Evolutionary conservation across 1,140 invertebrate genomes (phyloP).

Genomic region (Camponotus pennsylvanicus): DNA sequence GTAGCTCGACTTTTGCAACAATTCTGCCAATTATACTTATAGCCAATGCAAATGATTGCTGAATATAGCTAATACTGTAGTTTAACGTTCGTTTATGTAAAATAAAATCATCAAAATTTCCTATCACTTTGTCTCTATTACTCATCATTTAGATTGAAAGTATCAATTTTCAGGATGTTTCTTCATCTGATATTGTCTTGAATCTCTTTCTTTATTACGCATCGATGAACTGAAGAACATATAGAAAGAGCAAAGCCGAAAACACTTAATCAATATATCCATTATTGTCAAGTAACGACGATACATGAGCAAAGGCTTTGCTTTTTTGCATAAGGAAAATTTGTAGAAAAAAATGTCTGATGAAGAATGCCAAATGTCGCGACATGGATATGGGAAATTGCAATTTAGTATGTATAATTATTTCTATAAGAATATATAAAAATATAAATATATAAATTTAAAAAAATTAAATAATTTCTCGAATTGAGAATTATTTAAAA

Average conservation of each 20-base stretch:
- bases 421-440: not conserved
- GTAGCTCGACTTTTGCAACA: not conserved
- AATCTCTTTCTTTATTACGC: not conserved
- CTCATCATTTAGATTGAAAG: constrained; percentile 1
- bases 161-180: constrained; percentile 18
- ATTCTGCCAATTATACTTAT: constrained; percentile 43
- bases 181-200: not conserved
- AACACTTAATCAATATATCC: not conserved
- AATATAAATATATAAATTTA: not conserved
- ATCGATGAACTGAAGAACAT: too few relatives aligned
- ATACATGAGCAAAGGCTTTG: not conserved
- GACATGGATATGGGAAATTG: not conserved
- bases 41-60: constrained; percentile 24
- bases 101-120: not conserved
- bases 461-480: too few relatives aligned
- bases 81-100: not conserved
- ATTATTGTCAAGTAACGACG: not conserved
- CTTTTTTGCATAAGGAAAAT: not conserved
- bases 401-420: not conserved
- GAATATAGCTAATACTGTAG: not conserved
- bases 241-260: not conserved
- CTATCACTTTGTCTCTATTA: constrained; percentile 2
- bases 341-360: not conserved
- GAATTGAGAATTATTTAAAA: too few relatives aligned
- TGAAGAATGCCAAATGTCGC: not conserved